These are phyloP conservation scores for Tragelaphus eurycerus DNA, from an alignment of 2,797 vertebrate species.

Conservation along the genomic window DNA sequence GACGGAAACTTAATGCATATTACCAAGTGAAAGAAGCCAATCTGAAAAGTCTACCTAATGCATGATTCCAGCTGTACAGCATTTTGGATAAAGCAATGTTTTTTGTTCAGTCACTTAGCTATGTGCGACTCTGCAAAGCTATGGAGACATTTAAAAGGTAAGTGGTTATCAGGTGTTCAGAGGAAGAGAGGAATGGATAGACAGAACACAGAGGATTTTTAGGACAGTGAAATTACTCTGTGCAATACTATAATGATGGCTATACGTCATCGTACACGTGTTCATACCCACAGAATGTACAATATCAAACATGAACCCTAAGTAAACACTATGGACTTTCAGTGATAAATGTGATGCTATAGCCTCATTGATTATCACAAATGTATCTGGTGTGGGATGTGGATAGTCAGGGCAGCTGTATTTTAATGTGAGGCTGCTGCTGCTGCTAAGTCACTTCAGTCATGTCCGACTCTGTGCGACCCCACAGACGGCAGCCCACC, in stretches of 20 bases:
- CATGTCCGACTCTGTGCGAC: rapidly evolving
- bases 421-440: background rate
- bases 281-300: background rate
- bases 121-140: background rate
- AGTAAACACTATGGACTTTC: background rate
- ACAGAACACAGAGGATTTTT: background rate
- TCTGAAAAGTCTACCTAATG: background rate
- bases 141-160: background rate
- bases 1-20: background rate
- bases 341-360: background rate
- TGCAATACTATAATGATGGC: background rate
- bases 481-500: too few species aligned
- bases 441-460: too few species aligned
- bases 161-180: background rate
- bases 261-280: background rate
- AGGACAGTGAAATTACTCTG: background rate
- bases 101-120: background rate
- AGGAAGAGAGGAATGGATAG: background rate
- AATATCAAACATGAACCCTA: background rate
- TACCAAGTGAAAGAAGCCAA: background rate
- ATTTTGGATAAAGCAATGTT: background rate
- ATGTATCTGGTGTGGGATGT: background rate
- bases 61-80: background rate
- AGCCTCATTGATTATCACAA: background rate
- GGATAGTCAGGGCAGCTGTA: background rate